Percentiles rank a stretch among this genome's conserved stretches.
Conservation (phyloP, 2,797 vertebrate genomes). For the Peromyscus aztecus region DNA sequence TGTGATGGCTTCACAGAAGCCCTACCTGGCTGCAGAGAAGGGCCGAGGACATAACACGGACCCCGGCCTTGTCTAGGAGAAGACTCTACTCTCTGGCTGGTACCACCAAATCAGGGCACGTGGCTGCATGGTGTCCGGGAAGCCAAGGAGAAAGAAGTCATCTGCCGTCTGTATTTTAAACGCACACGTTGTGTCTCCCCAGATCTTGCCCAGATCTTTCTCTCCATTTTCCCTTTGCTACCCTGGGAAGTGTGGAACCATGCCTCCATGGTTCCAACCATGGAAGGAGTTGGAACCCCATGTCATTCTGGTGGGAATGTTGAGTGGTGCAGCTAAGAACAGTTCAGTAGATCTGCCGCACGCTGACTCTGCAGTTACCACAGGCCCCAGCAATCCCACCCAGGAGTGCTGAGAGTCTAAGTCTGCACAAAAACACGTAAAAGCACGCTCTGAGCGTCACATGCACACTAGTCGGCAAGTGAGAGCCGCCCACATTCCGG, state of each 20-base stretch:
- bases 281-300: not conserved
- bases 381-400: not conserved
- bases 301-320: not conserved
- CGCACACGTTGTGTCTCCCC: not conserved
- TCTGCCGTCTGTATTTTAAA: not conserved
- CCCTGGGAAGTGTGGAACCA: not conserved
- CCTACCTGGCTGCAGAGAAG: not conserved
- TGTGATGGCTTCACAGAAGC: not conserved
- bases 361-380: not conserved
- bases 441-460: not conserved
- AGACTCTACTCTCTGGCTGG: not conserved
- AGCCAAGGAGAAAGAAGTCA: not conserved
- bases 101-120: not conserved
- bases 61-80: not conserved
- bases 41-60: fast-evolving
- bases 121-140: not conserved
- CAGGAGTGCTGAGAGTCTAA: not conserved
- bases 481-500: not conserved
- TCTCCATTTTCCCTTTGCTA: not conserved
- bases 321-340: not conserved
- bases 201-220: not conserved
- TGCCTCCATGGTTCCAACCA: too few species aligned
- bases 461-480: not conserved
- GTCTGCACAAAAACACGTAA: not conserved
- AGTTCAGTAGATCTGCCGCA: not conserved